Percentiles rank a stretch among this genome's conserved stretches.
Conservation (phyloP, 1,140 invertebrate genomes). For the Neodiprion lecontei region DNA sequence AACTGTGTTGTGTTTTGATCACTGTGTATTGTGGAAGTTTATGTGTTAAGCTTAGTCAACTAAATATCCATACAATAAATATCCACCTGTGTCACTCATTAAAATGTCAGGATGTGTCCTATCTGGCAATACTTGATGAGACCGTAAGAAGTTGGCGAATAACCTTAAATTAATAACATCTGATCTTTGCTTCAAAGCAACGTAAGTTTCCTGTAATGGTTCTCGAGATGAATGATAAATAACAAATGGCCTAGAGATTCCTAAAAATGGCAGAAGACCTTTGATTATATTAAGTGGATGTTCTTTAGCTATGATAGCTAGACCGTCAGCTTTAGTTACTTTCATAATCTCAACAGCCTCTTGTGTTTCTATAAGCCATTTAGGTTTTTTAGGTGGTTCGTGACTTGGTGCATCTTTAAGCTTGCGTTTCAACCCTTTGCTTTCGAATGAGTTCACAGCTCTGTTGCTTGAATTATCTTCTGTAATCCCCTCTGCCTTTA, state of each 20-base stretch:
- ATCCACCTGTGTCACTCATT: conserved; percentile 79
- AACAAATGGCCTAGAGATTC: conserved; percentile 81
- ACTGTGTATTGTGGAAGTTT: not conserved
- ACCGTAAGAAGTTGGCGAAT: conserved; percentile 85
- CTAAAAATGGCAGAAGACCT: conserved; percentile 77
- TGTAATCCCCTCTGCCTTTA: conserved; percentile 32
- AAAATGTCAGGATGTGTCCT: conserved; percentile 85
- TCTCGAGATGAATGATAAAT: conserved; percentile 82
- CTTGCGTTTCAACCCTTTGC: conserved; percentile 34
- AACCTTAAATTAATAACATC: conserved; percentile 79
- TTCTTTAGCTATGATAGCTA: conserved; percentile 83
- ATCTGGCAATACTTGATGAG: conserved; percentile 87
- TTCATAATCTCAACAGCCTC: conserved; percentile 65
- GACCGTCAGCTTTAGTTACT: conserved; percentile 72
- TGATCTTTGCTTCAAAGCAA: conserved; percentile 72
- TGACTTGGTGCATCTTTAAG: conserved; percentile 11
- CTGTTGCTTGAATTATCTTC: conserved; percentile 40
- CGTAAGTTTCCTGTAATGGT: conserved; percentile 82
- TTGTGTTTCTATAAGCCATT: conserved; percentile 72
- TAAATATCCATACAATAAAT: conserved; percentile 73
- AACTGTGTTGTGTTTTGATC: no score
- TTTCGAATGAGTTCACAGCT: conserved; percentile 36
- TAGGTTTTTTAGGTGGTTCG: conserved; percentile 61
- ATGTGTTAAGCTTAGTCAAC: conserved; percentile 38
- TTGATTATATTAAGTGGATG: conserved; percentile 82